Percentiles rank a stretch among this genome's conserved stretches.
phyloP scores from a whole-genome alignment of 2,797 vertebrate genomes.

The Eremophila alpestris region DNA sequence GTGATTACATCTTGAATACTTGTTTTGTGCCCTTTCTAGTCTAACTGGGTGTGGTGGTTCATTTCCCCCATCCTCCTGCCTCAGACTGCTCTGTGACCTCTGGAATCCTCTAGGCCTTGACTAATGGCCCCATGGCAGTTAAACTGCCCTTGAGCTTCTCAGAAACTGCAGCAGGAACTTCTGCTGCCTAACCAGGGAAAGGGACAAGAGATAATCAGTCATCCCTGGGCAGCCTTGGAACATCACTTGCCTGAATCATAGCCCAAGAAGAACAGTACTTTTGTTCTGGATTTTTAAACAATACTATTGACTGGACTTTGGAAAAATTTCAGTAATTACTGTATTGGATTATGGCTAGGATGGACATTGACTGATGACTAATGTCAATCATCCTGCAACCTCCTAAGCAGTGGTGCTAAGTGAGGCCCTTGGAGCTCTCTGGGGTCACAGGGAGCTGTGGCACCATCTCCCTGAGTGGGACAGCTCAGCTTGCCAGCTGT shows the following conservation, averaged over 20 bases:
- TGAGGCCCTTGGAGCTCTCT: neutral
- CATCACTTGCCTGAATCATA: neutral
- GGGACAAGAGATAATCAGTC: neutral
- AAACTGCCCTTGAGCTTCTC: neutral
- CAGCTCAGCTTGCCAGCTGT: neutral
- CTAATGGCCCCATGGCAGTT: neutral
- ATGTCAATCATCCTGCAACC: neutral
- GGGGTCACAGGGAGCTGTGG: too few species aligned
- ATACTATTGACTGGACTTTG: neutral
- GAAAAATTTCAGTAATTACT: neutral
- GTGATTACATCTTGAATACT: neutral
- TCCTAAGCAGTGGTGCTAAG: neutral
- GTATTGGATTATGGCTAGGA: rapidly evolving
- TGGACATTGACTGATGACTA: neutral
- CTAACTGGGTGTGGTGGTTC: neutral
- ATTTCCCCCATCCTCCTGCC: neutral
- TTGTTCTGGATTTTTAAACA: neutral
- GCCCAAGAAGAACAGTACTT: neutral
- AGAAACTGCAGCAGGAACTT: neutral
- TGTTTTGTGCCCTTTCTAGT: neutral
- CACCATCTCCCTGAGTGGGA: neutral
- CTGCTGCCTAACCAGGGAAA: neutral
- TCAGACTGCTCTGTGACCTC: neutral
- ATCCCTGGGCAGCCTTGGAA: neutral
- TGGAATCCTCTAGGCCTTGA: neutral